Evolutionary conservation across 2,888 invertebrate species (phyloP).

Genomic region (Sicus ferrugineus): DNA sequence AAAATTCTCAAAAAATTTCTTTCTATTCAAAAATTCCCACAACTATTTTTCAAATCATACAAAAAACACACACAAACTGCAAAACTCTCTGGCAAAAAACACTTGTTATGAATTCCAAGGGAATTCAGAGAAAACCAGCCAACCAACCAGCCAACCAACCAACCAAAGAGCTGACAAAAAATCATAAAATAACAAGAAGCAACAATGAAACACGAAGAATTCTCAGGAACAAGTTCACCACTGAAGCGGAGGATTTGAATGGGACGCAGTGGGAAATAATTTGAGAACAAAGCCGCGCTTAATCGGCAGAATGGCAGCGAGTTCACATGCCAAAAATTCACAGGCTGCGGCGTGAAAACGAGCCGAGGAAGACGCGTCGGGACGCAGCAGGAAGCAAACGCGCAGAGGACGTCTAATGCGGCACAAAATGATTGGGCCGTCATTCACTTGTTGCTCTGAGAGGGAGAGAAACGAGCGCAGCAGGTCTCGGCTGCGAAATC

Average conservation of each 20-base stretch:
- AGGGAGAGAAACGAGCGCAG: not conserved
- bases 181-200: too few relatives aligned
- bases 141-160: too few relatives aligned
- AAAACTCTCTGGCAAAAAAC: not conserved
- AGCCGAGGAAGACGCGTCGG: not conserved
- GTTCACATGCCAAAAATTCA: slow-evolving; percentile 25
- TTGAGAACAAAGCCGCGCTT: slow-evolving; percentile 8
- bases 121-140: slow-evolving; percentile 1
- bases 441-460: slow-evolving; percentile 46
- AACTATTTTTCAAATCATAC: not conserved
- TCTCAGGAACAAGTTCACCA: not conserved
- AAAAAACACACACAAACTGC: slow-evolving; percentile 8
- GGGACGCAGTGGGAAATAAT: slow-evolving; percentile 20
- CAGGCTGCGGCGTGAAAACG: slow-evolving; percentile 2
- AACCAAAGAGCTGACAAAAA: not conserved
- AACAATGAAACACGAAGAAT: not conserved
- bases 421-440: slow-evolving; percentile 47
- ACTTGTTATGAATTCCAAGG: slow-evolving; percentile 13
- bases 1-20: too few relatives aligned
- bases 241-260: slow-evolving; percentile 21
- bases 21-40: too few relatives aligned
- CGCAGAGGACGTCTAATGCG: slow-evolving; percentile 15
- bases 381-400: not conserved
- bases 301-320: slow-evolving; percentile 23
- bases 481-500: not conserved